Base-by-base conservation (phyloP, 2,797 vertebrate genomes). In the Acomys russatus region DNA sequence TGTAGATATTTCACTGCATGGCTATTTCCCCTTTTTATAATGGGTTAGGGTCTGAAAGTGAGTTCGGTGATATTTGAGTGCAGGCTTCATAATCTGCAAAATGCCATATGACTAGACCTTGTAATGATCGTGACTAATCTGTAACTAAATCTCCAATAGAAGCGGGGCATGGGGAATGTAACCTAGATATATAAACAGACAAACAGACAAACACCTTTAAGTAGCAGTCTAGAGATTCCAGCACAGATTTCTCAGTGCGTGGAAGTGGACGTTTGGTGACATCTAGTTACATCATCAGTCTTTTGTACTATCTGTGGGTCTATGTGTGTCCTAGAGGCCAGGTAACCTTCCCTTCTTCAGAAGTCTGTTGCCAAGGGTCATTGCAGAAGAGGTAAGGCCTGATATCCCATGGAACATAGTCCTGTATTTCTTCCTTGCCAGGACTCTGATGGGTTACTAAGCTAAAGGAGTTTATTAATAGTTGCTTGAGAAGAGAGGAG, bases 401-500 rank as follows among this genome's bases (percentile, higher is more conserved):
- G 93, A 92, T 23, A 73, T 10, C 49, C 73, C 22, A 11, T 28
- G 74, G 7, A 28, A 63, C 7, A 0, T 54, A 30, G 15, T 77
- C 66, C 79, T 84, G 2, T 70, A 4, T 28, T 54, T 7, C 7
- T 90, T 92, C 79, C 51, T 68, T 30, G 77, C 23, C 14, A 79
- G 56, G n/a, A 44, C 30, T 77, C 38, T 73, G 70, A 94, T 49
- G 33, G 30, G 12, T 30, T 68, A 49, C 12, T 70, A 91, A 95
- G 51, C 63, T 10, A 9, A 70, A 76, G 61, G 82, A 95, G 83
- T 95, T 93, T 95, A 92, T 96, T 95, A 95, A 95, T 92, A 92
- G 79, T 91, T 92, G 51, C 76, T 96, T 89, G 74, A 90, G 86
- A 88, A 77, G 10, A 35, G 79, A 94, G 95, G 88, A 86, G 33